Percentiles rank a stretch among this genome's conserved stretches.
Evolutionary conservation across 64 coral and sea anemone genomes (phyloP).

Genomic region (Montipora capricornis): DNA sequence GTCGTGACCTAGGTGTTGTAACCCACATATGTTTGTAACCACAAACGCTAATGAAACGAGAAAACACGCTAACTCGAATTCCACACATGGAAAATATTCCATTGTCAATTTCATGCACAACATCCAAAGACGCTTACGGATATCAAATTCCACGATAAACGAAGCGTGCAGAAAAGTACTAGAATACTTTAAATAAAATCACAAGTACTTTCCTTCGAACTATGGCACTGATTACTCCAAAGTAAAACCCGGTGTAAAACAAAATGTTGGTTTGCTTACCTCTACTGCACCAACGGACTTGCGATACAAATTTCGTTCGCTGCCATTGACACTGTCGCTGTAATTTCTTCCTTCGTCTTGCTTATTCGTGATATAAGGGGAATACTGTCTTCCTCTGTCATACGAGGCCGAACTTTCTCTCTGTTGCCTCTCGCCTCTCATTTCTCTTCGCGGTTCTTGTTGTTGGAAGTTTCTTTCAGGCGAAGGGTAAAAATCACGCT

Average conservation of each 20-base stretch:
- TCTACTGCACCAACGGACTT: conserved; percentile 26
- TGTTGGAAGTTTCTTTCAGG: conserved; percentile 14
- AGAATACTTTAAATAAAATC: neutral
- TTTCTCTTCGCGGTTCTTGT: conserved; percentile 26
- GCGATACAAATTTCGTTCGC: conserved; percentile 45
- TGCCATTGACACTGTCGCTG: conserved; percentile 5
- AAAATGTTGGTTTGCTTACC: conserved; percentile 6
- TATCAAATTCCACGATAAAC: conserved; percentile 37
- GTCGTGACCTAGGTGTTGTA: neutral
- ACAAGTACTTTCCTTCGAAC: neutral
- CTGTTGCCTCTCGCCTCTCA: conserved; percentile 14
- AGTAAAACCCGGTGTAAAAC: neutral
- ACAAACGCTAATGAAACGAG: neutral
- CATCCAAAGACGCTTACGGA: neutral
- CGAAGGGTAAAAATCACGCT: neutral
- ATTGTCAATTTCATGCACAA: conserved; percentile 45
- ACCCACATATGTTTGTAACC: conserved; percentile 12
- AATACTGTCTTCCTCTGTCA: conserved; percentile 7
- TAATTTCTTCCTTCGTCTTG: conserved; percentile 2
- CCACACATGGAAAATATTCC: conserved; percentile 43
- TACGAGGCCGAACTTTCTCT: conserved; percentile 3
- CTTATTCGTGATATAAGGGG: conserved; percentile 24
- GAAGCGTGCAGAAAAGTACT: neutral
- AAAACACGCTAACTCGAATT: conserved; percentile 34
- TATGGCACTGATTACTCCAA: neutral